These are phyloP conservation scores for Chromis chromis DNA, from an alignment of 2,797 vertebrate genomes.

Conservation along the genomic window DNA sequence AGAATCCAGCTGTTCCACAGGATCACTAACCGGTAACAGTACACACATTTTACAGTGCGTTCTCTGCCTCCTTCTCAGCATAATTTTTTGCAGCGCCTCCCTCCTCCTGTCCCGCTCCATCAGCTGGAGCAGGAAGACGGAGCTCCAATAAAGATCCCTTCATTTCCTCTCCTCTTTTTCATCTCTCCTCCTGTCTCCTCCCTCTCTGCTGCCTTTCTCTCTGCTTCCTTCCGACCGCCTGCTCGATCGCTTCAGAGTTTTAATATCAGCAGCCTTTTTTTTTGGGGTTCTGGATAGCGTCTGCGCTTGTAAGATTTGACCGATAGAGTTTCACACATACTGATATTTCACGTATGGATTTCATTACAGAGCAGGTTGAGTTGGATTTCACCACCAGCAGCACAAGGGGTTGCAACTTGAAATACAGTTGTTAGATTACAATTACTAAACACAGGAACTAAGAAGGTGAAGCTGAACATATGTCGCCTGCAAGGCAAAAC, in stretches of 20 bases:
- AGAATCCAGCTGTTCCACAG: not conserved
- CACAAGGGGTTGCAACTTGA: too few relatives aligned
- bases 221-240: conserved; percentile 46
- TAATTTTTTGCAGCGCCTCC: conserved; percentile 25
- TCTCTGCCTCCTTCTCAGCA: not conserved
- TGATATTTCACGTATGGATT: not conserved
- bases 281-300: not conserved
- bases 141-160: conserved; percentile 69
- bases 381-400: not conserved
- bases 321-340: not conserved
- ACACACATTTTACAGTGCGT: not conserved
- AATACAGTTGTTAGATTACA: too few relatives aligned
- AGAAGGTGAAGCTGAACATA: not conserved
- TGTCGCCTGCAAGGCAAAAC: too few relatives aligned
- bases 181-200: conserved; percentile 77
- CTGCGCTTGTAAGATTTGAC: not conserved
- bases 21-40: not conserved
- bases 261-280: conserved; percentile 16
- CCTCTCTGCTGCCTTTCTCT: conserved; percentile 74
- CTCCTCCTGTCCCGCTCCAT: conserved; percentile 27
- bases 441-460: not conserved
- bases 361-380: not conserved
- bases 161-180: conserved; percentile 81
- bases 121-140: conserved; percentile 54
- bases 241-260: conserved; percentile 35